These are phyloP conservation scores for Clarias batrachus DNA, from an alignment of 2,113 vertebrate species.

Conservation along the genomic window DNA sequence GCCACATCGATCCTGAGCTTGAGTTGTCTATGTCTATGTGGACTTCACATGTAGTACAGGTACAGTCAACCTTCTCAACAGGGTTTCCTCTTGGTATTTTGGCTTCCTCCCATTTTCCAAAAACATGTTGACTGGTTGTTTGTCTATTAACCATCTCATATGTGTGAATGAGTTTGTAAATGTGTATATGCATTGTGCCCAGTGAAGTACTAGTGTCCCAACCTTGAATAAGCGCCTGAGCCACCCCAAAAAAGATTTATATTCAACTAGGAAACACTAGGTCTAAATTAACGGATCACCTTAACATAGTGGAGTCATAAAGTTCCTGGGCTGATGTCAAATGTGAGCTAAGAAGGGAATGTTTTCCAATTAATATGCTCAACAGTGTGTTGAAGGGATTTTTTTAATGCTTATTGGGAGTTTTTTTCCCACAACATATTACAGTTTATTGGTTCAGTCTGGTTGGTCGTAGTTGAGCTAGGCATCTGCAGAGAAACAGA, in stretches of 20 bases:
- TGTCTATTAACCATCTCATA: neutral
- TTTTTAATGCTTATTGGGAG: neutral
- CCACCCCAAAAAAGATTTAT: neutral
- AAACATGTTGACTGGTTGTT: neutral
- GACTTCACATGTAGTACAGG: neutral
- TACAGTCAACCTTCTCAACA: too few species aligned
- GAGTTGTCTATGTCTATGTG: neutral
- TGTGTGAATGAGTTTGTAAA: neutral
- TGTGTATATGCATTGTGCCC: neutral
- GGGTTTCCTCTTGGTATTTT: neutral
- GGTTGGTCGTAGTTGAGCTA: neutral
- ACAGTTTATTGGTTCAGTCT: neutral
- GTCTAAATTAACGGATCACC: neutral
- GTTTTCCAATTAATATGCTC: neutral
- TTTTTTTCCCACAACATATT: neutral
- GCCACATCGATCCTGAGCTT: neutral
- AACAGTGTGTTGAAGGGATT: neutral
- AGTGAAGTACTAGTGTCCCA: neutral
- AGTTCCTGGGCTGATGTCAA: neutral
- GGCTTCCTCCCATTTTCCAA: neutral
- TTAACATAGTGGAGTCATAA: neutral
- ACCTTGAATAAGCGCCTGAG: neutral
- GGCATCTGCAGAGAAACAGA: neutral
- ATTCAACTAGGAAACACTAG: neutral
- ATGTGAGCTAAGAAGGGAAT: neutral